These are phyloP conservation scores for Malurus leucopterus DNA, from an alignment of 2,797 vertebrate species.

Conservation along the genomic window DNA sequence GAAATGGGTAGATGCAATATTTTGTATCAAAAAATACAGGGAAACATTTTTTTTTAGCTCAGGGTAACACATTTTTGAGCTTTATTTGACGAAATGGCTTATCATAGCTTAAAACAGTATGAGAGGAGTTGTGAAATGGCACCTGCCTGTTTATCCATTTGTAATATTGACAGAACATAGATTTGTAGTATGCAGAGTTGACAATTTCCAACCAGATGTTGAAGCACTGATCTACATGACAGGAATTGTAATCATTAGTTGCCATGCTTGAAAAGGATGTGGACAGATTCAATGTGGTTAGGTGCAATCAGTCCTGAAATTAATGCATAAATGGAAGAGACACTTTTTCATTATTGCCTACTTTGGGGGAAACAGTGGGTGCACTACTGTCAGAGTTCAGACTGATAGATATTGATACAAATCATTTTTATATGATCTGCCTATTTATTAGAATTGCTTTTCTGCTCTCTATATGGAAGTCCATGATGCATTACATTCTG, in stretches of 20 bases:
- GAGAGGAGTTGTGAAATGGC: constrained; percentile 20
- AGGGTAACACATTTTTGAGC: background rate
- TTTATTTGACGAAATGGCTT: constrained; percentile 15
- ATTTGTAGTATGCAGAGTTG: constrained; percentile 62
- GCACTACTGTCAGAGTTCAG: constrained; percentile 60
- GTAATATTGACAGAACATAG: constrained; percentile 45
- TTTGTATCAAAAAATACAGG: background rate
- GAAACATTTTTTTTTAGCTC: background rate
- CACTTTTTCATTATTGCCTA: constrained; percentile 62
- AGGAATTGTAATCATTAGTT: constrained; percentile 51
- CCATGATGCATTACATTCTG: constrained; percentile 51
- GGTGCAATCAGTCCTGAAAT: constrained; percentile 64
- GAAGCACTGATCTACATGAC: constrained; percentile 36
- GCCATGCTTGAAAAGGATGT: constrained; percentile 40
- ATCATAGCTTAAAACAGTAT: background rate
- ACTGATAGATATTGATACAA: constrained; percentile 67
- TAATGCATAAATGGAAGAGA: constrained; percentile 61
- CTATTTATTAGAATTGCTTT: constrained; percentile 68
- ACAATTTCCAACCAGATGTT: constrained; percentile 52
- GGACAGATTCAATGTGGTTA: constrained; percentile 57
- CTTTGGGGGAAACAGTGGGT: constrained; percentile 56
- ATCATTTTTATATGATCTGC: constrained; percentile 67
- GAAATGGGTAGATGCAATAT: background rate
- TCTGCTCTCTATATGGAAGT: constrained; percentile 41
- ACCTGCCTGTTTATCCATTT: constrained; percentile 43